Evolutionary conservation across 2,113 vertebrate species (phyloP), one percentile per base, ranked within the genome.

Genomic region (Propithecus coquereli): DNA sequence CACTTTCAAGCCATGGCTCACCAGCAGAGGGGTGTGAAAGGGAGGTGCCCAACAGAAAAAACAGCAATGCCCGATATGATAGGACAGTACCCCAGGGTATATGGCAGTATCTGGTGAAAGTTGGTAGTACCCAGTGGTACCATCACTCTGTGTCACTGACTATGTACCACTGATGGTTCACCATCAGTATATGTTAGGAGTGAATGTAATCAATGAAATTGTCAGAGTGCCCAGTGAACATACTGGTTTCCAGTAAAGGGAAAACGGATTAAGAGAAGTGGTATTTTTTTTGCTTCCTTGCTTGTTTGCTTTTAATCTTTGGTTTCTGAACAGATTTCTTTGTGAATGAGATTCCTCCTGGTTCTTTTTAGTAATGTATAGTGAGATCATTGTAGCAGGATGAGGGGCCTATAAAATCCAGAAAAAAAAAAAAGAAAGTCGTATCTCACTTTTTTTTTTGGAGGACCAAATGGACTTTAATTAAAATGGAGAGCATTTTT

Each of bases 401-500:
- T 37, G 8, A 11, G 88, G 20, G 3, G 18, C 3, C 52, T 45
- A 0, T 9, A 70, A 65, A 8, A 61, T 70, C 32, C 23, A 74
- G 47, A 1, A 5, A 2, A 40, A 54, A 66, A 68, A 74, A 10
- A 68, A 76, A 4, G 18, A 10, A 65, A 77, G 34, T 22, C 86
- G 1, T 82, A 50, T 8, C 37, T 90, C n/a, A 77, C 40, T 37
- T n/a, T 37, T 91, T 85, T 20, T 81, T 57, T 17, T 47, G 27
- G 70, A 95, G 47, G 52, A 76, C 43, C 30, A 71, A 94, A 63
- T 83, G n/a, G 37, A 66, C 30, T 91, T 94, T 63, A 70, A 87
- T 83, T 84, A 87, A 83, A 94, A 22, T 65, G 5, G 40, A 86
- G 40, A 32, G 13, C 32, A 86, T 94, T 90, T 95, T 92, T 68